These are phyloP conservation scores for Malurus cyaneus DNA, from an alignment of 2,113 vertebrate genomes.

Conservation along the genomic window DNA sequence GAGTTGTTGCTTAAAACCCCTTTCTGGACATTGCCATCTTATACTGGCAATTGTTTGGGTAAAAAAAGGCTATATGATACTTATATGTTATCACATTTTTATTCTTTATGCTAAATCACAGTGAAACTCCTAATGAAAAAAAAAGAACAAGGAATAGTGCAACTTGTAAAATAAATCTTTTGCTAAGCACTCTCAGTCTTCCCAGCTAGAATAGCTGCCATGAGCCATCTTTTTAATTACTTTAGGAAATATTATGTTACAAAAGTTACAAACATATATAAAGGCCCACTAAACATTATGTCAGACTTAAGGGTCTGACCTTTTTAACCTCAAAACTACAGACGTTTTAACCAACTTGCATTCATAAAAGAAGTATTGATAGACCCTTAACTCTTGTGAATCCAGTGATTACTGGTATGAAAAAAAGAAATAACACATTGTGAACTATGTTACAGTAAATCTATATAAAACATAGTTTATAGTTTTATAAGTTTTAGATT, in stretches of 20 bases:
- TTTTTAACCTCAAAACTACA: slow-evolving; percentile 32
- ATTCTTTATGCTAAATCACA: neutral
- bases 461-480: slow-evolving; percentile 31
- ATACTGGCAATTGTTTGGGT: neutral
- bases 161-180: slow-evolving; percentile 37
- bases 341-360: slow-evolving; percentile 9
- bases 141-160: neutral
- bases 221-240: slow-evolving; percentile 33
- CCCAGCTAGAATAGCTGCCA: neutral
- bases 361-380: slow-evolving; percentile 63
- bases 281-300: slow-evolving; percentile 10
- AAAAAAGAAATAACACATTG: slow-evolving; percentile 62
- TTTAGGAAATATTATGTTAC: slow-evolving; percentile 41
- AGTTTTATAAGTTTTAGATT: slow-evolving; percentile 65
- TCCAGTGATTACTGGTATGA: slow-evolving; percentile 61
- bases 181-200: neutral
- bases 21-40: neutral
- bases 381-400: slow-evolving; percentile 66
- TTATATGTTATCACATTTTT: neutral
- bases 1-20: neutral
- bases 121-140: neutral
- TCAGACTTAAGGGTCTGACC: slow-evolving; percentile 11
- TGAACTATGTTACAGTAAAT: slow-evolving; percentile 39
- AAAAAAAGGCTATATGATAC: neutral
- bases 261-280: slow-evolving; percentile 28